phyloP scores from a whole-genome alignment of 2,888 invertebrate species.

The Nowickia ferox region DNA sequence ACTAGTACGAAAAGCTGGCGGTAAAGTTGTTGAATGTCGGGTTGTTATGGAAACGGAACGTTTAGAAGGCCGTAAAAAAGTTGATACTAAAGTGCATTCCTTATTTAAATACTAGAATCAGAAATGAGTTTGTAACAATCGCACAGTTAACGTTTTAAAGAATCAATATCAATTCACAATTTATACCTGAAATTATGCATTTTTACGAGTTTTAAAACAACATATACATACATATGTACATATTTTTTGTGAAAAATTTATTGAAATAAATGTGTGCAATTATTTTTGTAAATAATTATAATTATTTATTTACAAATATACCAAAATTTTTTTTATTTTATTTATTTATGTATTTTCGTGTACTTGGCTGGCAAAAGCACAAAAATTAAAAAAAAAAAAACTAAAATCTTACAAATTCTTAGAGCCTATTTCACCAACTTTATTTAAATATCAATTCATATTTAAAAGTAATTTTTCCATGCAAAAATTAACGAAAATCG shows the following conservation, averaged over 20 bases:
- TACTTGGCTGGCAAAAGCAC: too few relatives aligned
- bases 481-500: too few relatives aligned
- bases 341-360: too few relatives aligned
- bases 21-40: conserved; percentile 88
- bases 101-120: conserved; percentile 85
- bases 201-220: too few relatives aligned
- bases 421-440: too few relatives aligned
- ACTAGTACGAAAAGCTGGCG: conserved; percentile 86
- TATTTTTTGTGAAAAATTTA: conserved; percentile 18
- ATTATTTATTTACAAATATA: too few relatives aligned
- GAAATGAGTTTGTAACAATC: not conserved
- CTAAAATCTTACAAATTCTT: too few relatives aligned
- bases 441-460: too few relatives aligned
- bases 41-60: conserved; percentile 91
- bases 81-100: conserved; percentile 88
- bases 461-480: too few relatives aligned
- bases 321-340: too few relatives aligned
- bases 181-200: not conserved
- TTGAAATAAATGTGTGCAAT: not conserved
- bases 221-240: not conserved
- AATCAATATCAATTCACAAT: conserved; percentile 34
- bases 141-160: conserved; percentile 24
- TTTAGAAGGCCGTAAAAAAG: conserved; percentile 88
- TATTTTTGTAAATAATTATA: too few relatives aligned
- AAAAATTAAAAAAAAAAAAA: too few relatives aligned